A percentile compares a stretch with the other conserved stretches of the same genome.
These are phyloP conservation scores for Drosophila nikananu DNA, from an alignment of 1,140 invertebrate genomes.

Conservation along the genomic window DNA sequence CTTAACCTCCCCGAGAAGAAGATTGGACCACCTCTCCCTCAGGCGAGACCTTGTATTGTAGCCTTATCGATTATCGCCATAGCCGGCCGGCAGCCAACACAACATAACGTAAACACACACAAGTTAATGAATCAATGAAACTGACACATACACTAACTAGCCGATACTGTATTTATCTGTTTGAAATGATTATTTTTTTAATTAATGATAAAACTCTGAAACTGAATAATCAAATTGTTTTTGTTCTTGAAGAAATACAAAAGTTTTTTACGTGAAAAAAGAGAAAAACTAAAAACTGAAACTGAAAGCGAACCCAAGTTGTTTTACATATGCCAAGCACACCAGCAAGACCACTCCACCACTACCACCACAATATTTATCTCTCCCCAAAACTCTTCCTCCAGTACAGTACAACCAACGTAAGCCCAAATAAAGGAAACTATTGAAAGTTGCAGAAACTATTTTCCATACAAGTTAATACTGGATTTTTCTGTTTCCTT, in stretches of 20 bases:
- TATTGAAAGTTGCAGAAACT: constrained; percentile 74
- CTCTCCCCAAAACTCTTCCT: constrained; percentile 45
- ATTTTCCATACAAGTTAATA: constrained; percentile 49
- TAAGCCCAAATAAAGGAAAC: constrained; percentile 60
- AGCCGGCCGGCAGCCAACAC: constrained; percentile 27
- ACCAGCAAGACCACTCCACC: constrained; percentile 6
- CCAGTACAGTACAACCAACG: constrained; percentile 60
- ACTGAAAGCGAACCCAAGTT: constrained; percentile 61
- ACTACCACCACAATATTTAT: constrained; percentile 27
- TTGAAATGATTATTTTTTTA: constrained; percentile 80
- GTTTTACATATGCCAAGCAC: constrained; percentile 65
- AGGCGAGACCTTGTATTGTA: constrained; percentile 31
- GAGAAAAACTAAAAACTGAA: constrained; percentile 67
- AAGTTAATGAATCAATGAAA: constrained; percentile 37
- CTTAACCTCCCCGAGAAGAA: background rate
- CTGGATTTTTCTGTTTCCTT: background rate
- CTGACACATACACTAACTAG: constrained; percentile 53
- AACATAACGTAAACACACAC: constrained; percentile 5
- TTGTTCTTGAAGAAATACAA: constrained; percentile 81
- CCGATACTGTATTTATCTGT: constrained; percentile 74
- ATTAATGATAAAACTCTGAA: constrained; percentile 68
- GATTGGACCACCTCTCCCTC: constrained; percentile 26
- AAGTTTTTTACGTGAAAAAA: constrained; percentile 79
- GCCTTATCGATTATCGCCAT: constrained; percentile 34
- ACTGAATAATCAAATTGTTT: constrained; percentile 81